Evolutionary conservation across 2,797 vertebrate genomes (phyloP), one percentile per base, ranked within the genome.

Genomic region (Peromyscus melanophrys): DNA sequence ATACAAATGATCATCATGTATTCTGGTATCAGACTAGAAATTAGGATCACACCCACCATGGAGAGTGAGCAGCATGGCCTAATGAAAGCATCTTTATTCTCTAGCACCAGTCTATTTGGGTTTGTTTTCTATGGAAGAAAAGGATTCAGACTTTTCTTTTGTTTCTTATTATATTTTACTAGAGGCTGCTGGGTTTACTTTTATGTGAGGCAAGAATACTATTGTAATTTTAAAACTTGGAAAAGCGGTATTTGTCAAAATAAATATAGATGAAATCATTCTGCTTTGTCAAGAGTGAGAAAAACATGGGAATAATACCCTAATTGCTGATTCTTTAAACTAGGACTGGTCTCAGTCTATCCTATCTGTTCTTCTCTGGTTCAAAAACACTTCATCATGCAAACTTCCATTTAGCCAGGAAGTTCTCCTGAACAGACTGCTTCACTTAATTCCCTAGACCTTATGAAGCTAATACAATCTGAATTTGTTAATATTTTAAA

Each of bases 1-100:
- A 82, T 40, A 77, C 37, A 61, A 94, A 84, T 61, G 37, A 83
- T 78, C 61, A 88, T 89, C 67, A 61, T 85, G 40, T 85, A 46
- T 80, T 34, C 69, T 85, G 67, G 67, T 85, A 52, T 78, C 73
- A 94, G 65, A 92, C 61, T 52, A 4, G 67, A 85, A 96, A 92
- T 88, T 77, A 61, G 1, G 69, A 37, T 2, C 43, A 46, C 19
- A 21, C 25, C 37, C 85, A 94, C 49, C 12, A 14, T 0, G 49
- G 49, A 52, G 49, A 52, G 49, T 52, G 13, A 52, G 49, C 49
- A 52, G 49, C 11, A 52, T 13, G 49, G 49, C 49, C 49, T 52
- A 63, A 85, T 63, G 43, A 77, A 94, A 77, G 2, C 46, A 17
- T 55, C 49, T 75, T 55, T 84, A 52, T 85, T 77, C 55, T 75